Conservation (phyloP, 2,113 vertebrate genomes). For the Hypomesus transpacificus region DNA sequence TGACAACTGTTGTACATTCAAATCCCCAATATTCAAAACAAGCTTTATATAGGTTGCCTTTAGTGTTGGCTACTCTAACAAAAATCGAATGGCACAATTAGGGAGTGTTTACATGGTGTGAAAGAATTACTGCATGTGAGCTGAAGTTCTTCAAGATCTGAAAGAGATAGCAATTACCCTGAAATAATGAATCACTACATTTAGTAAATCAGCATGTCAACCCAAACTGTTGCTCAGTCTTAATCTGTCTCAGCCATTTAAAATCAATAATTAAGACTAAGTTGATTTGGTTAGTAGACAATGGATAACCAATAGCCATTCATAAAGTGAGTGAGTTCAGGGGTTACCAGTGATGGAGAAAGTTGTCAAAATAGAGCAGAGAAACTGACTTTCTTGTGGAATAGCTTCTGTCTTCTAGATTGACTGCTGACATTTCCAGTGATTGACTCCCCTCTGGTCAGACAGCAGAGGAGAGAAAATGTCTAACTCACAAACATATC, state of each 20-base stretch:
- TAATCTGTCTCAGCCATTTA: no score
- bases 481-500: slow-evolving; percentile 12
- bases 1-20: background rate
- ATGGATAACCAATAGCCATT: no score
- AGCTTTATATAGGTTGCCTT: background rate
- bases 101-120: background rate
- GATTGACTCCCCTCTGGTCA: background rate
- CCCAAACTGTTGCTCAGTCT: no score
- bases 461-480: background rate
- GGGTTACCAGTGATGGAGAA: no score
- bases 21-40: slow-evolving; percentile 19
- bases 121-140: background rate
- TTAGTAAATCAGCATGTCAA: no score
- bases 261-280: no score
- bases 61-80: background rate
- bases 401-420: slow-evolving; percentile 6
- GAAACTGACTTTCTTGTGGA: background rate
- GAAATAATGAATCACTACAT: background rate
- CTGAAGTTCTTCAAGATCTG: background rate
- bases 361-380: no score
- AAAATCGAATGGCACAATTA: background rate
- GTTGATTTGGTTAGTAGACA: no score
- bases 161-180: background rate
- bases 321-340: no score
- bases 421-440: background rate